Base-by-base conservation (phyloP, 2,888 invertebrate genomes). In the Chloroclystis v-ata region DNA sequence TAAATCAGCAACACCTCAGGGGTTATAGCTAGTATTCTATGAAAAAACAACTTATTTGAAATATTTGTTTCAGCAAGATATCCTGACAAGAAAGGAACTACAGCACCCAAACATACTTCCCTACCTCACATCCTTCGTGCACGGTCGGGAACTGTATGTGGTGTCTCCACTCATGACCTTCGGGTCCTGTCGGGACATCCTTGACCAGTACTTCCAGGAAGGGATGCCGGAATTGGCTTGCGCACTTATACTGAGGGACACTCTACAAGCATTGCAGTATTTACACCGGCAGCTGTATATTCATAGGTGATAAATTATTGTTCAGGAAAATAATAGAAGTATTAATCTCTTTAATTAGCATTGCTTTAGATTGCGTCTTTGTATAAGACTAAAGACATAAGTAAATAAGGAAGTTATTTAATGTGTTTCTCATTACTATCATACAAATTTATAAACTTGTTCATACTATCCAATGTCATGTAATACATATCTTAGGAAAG, bases 201-300 rank as follows among this genome's bases (percentile, higher is more conserved):
- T 97, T 5, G 89, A 90, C 63, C 91, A 91, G 57, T 93, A 94
- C 80, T 97, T 95, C 74, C 89, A 78, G 6, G 82, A 86, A 81
- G 97, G 97, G 2, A 84, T 97, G 44, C 93, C 95, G 0, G 97
- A 97, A 78, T 82, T 92, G 37, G 93, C 95, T 5, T 93, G 96
- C 60, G 92, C 94, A 7, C 89, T 94, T 43, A 93, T 97, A 59
- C 76, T 97, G 43, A 89, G 91, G 61, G 96, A 97, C 79, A 90
- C 95, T 3, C 82, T 97, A 29, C 88, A 89, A 39, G 97, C 94
- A 0, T 81, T 97, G 33, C 92, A 94, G 63, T 97, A 97, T 78
- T 89, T 97, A 51, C 97, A 97, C 74, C 90, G 91, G 55, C 93
- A 93, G 70, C 93, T 95, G 43, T 93, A 92, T 73, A 94, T 97